Evolutionary conservation across 1,140 invertebrate genomes (phyloP), one percentile per base, ranked within the genome.

Genomic region (Babylonia areolata): DNA sequence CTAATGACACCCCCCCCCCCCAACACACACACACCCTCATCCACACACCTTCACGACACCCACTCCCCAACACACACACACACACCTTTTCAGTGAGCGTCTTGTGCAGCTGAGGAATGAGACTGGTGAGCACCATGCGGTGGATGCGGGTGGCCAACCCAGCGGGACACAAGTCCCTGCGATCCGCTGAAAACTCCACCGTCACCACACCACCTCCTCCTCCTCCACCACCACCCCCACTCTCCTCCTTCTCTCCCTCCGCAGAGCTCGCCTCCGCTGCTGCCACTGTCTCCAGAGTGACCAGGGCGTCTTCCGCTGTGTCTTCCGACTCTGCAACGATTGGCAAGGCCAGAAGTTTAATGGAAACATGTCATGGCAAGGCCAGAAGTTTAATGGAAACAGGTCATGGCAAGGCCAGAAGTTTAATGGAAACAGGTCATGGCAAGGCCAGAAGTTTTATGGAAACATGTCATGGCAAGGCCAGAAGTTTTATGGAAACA

Each of bases 81-180:
- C 58, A 28, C 86, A 94, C 94, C 90, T 93, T 95, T 89, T 96
- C 95, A 0, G 96, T 96, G 9, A 98, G 96, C 86, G 91, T 91
- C 69, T 91, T 78, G 95, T 96, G 88, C 95, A 97, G 91, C 87
- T 96, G 95, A 0, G 96, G 96, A 54, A 97, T 91, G 40, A 97
- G 92, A 81, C 94, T 93, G 17, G 94, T 95, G 1, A 95, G 94
- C 85, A 98, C 96, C 0, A 95, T 96, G 46, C 95, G 92, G 83
- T 97, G 96, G 6, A 98, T 96, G 91, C 95, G 95, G 77, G 96
- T 97, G 23, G 97, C 97, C 35, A 96, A 95, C 33, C 85, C 87
- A 46, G 86, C 86, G 37, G 90, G 64, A 90, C 94, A 94, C 9
- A 91, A 81, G 35, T 93, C 89, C 51, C 87, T 84, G 12, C 92